Evolutionary conservation across 2,888 invertebrate species (phyloP), one percentile per base, ranked within the genome.

Genomic region (Rhagium mordax): DNA sequence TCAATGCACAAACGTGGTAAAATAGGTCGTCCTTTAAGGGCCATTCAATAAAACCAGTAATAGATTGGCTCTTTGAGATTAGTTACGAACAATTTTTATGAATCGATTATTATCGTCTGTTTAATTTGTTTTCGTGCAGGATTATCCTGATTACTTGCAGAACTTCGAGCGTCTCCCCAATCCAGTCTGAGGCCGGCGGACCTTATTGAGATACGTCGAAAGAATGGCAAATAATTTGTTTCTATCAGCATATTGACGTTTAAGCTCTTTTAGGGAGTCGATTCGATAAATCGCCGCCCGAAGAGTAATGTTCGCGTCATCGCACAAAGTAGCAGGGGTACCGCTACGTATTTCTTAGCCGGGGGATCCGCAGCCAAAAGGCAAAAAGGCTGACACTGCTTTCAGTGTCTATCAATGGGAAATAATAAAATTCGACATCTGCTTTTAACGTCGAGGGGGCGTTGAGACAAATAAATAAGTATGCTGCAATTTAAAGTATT

Each of bases 361-460:
- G 7, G 20, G 41, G n/a, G 20, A 60, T 60, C 47, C 29, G 47
- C 61, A 20, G 27, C 16, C 59, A 27, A 29, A 59, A 59, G 33
- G 59, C 59, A 27, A 29, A 59, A 59, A 59, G 59, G 59, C 59
- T 29, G 29, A 59, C 70, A 53, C 10, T 29, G 64, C 70, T 51
- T 48, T 16, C 51, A 16, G 41, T 55, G 66, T 62, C 71, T 57
- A 21, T 71, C 64, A 66, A 59, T 51, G 60, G 55, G 61, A 75
- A 78, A 75, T 80, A 78, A 77, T 78, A 75, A 67, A 76, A 78
- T 76, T 78, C 75, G 77, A 75, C 78, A 74, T 72, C 75, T 74
- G 77, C 69, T 76, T 74, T 71, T 69, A 72, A 59, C 75, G 33
- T 65, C 49, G 67, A 53, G 67, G 60, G 70, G 70, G 20, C 47